Evolutionary conservation across 2,888 invertebrate species (phyloP).

Genomic region (Rhogogaster chlorosoma): DNA sequence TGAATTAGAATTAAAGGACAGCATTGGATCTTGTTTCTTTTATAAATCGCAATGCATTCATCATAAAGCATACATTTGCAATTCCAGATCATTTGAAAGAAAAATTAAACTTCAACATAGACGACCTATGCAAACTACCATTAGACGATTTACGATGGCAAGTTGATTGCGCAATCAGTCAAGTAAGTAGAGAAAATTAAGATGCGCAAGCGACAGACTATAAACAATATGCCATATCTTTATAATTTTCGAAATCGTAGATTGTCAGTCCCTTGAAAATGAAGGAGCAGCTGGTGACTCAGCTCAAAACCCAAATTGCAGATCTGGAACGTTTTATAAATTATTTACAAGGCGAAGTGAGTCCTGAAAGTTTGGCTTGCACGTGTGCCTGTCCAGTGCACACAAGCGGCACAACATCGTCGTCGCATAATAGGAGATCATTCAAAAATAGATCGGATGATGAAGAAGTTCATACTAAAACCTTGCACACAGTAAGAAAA

Average conservation of each 20-base stretch:
- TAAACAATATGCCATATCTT: neutral
- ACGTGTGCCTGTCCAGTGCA: constrained; percentile 79
- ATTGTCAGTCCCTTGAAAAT: constrained; percentile 96
- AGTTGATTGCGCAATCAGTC: constrained; percentile 93
- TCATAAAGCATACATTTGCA: neutral
- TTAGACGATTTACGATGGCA: constrained; percentile 92
- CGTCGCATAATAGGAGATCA: constrained; percentile 71
- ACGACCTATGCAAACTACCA: constrained; percentile 87
- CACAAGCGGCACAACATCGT: constrained; percentile 65
- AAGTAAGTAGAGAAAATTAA: constrained; percentile 77
- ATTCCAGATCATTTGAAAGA: constrained; percentile 87
- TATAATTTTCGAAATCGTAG: constrained; percentile 72
- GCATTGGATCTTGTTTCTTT: neutral
- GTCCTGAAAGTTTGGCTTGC: constrained; percentile 78
- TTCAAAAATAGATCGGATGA: constrained; percentile 74
- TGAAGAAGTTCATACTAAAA: constrained; percentile 79
- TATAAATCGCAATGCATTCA: neutral
- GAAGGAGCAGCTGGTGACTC: constrained; percentile 97
- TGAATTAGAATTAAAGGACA: neutral
- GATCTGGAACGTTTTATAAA: constrained; percentile 98
- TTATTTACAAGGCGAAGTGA: constrained; percentile 90
- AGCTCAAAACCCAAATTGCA: constrained; percentile 97
- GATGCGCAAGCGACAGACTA: neutral
- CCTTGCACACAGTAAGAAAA: constrained; percentile 90
- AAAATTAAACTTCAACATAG: constrained; percentile 91